A percentile compares a stretch with the other conserved stretches of the same genome.
phyloP scores from a whole-genome alignment of 2,888 invertebrate genomes.

The Cantharis lateralis region DNA sequence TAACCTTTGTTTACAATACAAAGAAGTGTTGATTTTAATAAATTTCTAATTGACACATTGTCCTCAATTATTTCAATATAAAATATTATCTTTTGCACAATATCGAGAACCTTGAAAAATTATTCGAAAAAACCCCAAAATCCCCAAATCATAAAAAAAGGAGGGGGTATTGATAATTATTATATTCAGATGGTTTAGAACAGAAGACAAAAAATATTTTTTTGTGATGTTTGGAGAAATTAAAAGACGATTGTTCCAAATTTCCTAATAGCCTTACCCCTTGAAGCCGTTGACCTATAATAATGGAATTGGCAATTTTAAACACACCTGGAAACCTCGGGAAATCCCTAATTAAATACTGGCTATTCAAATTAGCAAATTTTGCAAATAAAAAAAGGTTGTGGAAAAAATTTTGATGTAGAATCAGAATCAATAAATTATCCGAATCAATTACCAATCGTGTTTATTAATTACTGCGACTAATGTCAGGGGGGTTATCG shows the following conservation, averaged over 20 bases:
- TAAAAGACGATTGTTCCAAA: background rate
- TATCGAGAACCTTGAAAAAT: background rate
- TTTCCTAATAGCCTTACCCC: background rate
- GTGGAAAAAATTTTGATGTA: background rate
- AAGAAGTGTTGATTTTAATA: background rate
- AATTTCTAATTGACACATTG: background rate
- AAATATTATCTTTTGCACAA: background rate
- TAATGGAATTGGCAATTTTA: background rate
- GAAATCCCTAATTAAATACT: no score
- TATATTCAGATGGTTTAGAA: no score
- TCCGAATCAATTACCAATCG: background rate
- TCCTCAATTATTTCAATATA: background rate
- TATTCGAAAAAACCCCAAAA: background rate
- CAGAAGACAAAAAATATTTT: no score
- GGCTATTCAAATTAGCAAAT: no score
- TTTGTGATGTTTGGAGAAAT: background rate
- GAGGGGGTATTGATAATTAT: no score
- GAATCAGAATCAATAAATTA: background rate
- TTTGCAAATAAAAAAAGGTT: no score
- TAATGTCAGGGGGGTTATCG: background rate
- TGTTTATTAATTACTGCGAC: background rate
- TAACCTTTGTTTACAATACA: background rate
- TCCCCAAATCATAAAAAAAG: background rate
- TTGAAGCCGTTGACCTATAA: background rate
- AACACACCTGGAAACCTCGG: background rate